Evolutionary conservation across 2,113 vertebrate species (phyloP), one percentile per base, ranked within the genome.

Genomic region (Xenopus tropicalis): DNA sequence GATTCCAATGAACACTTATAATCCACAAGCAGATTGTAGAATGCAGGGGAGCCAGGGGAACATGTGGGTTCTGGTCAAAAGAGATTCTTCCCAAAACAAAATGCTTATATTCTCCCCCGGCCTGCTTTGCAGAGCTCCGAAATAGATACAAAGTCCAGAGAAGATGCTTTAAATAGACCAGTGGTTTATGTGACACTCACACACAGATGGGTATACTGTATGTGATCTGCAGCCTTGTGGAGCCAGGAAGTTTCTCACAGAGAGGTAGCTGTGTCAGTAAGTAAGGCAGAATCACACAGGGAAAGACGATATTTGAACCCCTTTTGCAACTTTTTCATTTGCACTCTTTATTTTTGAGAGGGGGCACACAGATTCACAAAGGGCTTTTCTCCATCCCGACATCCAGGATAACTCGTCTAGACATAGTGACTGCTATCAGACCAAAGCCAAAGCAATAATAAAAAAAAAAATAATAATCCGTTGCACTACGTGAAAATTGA

Each of bases 91-190:
- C 56, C 19, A 63, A 75, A 52, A 57, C 44, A 69, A 69, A 75
- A 69, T 62, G 21, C 66, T 69, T 69, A 69, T 75, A 75, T 69
- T 69, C 66, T 85, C 82, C 84, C 79, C 86, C 67, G 54, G 84
- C 77, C 85, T 29, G 81, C 84, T 84, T 85, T 79, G 76, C 83
- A 79, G 84, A 84, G 84, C 88, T 91, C 93, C 93, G 92, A 95
- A 93, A 95, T 92, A 93, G 93, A 89, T 88, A 89, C 89, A 88
- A 88, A 89, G 85, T 89, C 90, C 86, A 80, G 81, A 88, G 88
- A 82, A 87, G 87, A 85, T 84, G 88, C 93, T 94, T 94, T 93
- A 94, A 95, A 95, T 94, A 95, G 93, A 89, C 85, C 86, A 76
- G 84, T 86, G 71, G 84, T 88, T 87, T 90, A 88, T 86, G 86